Conservation (phyloP, 2,113 vertebrate species). For the Ptilonorhynchus violaceus region DNA sequence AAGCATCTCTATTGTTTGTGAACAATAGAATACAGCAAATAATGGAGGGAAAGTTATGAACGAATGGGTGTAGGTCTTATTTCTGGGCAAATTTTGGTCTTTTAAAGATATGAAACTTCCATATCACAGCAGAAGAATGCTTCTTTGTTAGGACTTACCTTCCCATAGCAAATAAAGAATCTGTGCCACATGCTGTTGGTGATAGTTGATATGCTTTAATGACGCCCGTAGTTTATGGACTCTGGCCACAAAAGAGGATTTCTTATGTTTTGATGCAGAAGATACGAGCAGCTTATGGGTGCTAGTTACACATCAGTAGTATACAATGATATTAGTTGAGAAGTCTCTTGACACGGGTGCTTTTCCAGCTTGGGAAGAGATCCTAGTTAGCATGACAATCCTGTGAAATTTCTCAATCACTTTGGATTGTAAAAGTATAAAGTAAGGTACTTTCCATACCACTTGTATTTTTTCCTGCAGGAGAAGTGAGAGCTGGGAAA, state of each 20-base stretch:
- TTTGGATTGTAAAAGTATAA: neutral
- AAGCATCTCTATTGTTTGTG: slow-evolving; percentile 41
- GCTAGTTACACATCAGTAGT: neutral
- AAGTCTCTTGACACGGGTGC: neutral
- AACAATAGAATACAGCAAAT: slow-evolving; percentile 31
- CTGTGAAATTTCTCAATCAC: slow-evolving; percentile 12
- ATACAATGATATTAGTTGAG: neutral
- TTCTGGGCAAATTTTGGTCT: neutral
- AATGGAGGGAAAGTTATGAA: slow-evolving; percentile 27
- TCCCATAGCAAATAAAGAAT: neutral
- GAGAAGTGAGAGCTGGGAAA: neutral
- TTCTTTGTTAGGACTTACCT: neutral
- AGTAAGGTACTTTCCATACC: neutral
- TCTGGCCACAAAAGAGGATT: neutral
- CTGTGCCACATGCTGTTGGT: neutral
- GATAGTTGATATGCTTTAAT: neutral
- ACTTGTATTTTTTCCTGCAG: neutral
- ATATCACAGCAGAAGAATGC: neutral
- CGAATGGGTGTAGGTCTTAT: neutral
- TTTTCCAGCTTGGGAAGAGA: neutral
- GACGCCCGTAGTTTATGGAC: neutral
- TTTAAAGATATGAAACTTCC: neutral
- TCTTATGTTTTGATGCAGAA: neutral
- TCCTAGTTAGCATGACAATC: neutral
- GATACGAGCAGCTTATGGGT: neutral